phyloP scores from a whole-genome alignment of 2,888 invertebrate genomes.

The Andrena minutula region DNA sequence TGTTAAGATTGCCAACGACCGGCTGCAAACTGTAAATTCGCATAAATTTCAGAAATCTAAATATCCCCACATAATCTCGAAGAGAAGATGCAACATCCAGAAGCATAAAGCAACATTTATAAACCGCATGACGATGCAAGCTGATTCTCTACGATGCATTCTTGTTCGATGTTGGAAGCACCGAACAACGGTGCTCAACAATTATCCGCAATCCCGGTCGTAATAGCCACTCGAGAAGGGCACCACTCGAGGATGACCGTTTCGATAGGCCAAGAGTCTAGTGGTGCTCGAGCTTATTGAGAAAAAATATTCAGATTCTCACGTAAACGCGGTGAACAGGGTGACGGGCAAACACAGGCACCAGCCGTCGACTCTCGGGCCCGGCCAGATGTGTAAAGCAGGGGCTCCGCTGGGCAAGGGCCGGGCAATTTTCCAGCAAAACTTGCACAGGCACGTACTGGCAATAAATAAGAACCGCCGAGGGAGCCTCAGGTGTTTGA shows the following conservation, averaged over 20 bases:
- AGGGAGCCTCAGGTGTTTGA: conserved; percentile 61
- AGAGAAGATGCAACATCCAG: too few relatives aligned
- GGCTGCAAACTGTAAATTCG: background rate
- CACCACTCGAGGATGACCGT: conserved; percentile 51
- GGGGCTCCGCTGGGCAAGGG: background rate
- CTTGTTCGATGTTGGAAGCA: background rate
- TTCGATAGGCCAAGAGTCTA: conserved; percentile 43
- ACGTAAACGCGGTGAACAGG: background rate
- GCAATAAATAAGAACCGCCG: conserved; percentile 69
- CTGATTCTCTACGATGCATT: too few relatives aligned
- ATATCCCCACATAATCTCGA: too few relatives aligned
- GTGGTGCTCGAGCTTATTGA: conserved; percentile 45
- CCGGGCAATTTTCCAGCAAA: conserved; percentile 30
- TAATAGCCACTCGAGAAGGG: conserved; percentile 44
- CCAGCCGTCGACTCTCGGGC: background rate
- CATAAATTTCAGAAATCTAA: too few relatives aligned
- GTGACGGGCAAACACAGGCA: background rate
- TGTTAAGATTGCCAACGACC: background rate
- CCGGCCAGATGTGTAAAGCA: background rate
- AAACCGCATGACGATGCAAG: too few relatives aligned
- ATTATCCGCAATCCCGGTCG: conserved; percentile 34
- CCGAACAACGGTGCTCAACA: conserved; percentile 17
- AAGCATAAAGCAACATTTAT: too few relatives aligned
- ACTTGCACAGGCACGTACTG: conserved; percentile 72
- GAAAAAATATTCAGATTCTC: conserved; percentile 49